Evolutionary conservation across 2,888 invertebrate genomes (phyloP).

Genomic region (Tiliacea aurago): DNA sequence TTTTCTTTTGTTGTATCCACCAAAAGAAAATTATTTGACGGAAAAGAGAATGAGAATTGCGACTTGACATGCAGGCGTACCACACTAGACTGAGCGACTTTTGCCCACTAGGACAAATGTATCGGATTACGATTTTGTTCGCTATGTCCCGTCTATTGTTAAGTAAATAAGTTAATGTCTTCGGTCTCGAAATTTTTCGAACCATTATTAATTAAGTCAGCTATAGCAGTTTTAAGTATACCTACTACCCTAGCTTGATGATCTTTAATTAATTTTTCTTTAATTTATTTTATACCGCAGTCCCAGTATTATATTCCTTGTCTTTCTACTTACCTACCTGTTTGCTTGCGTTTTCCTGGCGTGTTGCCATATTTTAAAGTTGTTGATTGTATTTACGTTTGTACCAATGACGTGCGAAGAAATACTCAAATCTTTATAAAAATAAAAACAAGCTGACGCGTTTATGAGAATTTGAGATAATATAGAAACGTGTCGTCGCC

Average conservation of each 20-base stretch:
- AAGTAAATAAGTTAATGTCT: too few species aligned
- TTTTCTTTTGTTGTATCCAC: too few species aligned
- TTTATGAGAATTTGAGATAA: not conserved
- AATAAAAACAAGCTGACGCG: not conserved
- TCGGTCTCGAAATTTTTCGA: not conserved
- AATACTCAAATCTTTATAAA: not conserved
- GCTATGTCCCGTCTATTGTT: too few species aligned
- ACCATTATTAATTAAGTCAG: not conserved
- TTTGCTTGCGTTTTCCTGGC: constrained; percentile 30
- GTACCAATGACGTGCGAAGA: constrained; percentile 30
- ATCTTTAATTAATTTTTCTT: not conserved
- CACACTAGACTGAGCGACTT: too few species aligned
- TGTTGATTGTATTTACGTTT: constrained; percentile 27
- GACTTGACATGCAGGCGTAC: too few species aligned
- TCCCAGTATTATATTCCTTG: not conserved
- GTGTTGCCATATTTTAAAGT: constrained; percentile 26
- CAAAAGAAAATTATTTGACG: too few species aligned
- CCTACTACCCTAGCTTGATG: not conserved
- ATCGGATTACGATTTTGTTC: too few species aligned
- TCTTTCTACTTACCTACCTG: constrained; percentile 18
- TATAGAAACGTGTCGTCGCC: not conserved
- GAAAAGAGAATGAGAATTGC: too few species aligned
- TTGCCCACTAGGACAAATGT: too few species aligned
- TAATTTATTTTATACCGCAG: not conserved
- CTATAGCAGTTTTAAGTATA: not conserved